Base-by-base conservation (phyloP, 2,888 invertebrate species). In the Chloroclysta siterata region DNA sequence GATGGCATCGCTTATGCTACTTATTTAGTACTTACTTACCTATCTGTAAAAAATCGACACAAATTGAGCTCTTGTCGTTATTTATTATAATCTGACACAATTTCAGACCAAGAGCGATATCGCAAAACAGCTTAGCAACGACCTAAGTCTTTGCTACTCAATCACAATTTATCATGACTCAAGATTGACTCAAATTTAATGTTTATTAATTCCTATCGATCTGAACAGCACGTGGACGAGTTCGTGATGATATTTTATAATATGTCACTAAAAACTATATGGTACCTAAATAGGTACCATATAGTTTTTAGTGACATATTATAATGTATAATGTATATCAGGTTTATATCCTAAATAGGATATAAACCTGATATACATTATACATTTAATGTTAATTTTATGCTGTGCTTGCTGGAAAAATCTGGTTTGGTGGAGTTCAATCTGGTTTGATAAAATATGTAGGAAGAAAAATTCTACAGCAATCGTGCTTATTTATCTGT, bases 101-200 rank as follows among this genome's bases (percentile, higher is more conserved):
- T 5, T 39, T 7, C 14, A 50, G 10, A 33, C 33, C 50, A 50
- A 29, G 36, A 46, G 13, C 51, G 33, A 50, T 51, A 44, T 13
- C 39, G 17, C 6, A 53, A 39, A 59, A 52, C n/a, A 48, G 47
- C 47, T 53, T 39, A 42, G 42, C 48, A 29, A 48, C 7, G 1
- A 7, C 7, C n/a, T 46, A 46, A 46, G 17, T 17, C 5, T 47
- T 14, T 29, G 8, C 10, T 29, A 14, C 53, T 28, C 53, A 46
- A 44, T 42, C 44, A 41, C 44, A 22, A 33, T 39, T 46, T 41
- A 53, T 52, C 46, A 59, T 48, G 42, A 59, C 36, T 28, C 41
- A 36, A 39, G 22, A 44, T 10, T 48, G 42, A 59, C 36, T 28
- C 41, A 36, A 39, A 36, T 52, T 10, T 15, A 53, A 42, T 39